These are phyloP conservation scores for Pseudorasbora parva DNA, from an alignment of 2,113 vertebrate species.

Conservation along the genomic window DNA sequence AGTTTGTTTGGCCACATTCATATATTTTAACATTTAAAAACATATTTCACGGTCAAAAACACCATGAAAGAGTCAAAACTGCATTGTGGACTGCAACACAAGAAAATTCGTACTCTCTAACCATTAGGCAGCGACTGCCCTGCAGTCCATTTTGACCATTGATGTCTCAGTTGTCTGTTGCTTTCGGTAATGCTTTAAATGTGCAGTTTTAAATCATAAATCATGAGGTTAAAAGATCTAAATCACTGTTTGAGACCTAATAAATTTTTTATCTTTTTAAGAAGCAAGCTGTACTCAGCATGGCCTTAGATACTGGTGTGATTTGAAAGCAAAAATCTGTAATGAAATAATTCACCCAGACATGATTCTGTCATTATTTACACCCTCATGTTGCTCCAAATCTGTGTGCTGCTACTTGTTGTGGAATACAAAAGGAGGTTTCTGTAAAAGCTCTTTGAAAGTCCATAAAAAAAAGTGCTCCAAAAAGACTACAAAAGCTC, in stretches of 20 bases:
- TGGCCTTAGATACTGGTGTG: neutral
- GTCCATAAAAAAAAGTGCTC: neutral
- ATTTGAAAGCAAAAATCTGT: neutral
- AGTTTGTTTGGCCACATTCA: conserved; percentile 61
- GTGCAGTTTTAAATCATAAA: conserved; percentile 42
- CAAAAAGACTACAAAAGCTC: conserved; percentile 3
- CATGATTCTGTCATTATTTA: conserved; percentile 5
- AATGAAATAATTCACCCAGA: neutral
- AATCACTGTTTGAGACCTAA: neutral
- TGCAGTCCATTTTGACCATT: neutral
- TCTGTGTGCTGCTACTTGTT: neutral
- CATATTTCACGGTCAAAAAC: neutral
- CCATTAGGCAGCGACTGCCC: no score
- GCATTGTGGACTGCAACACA: neutral
- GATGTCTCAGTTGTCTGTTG: conserved; percentile 35
- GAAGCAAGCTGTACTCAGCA: conserved; percentile 15
- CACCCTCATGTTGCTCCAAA: neutral
- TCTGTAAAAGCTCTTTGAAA: conserved; percentile 5
- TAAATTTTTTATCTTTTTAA: conserved; percentile 48
- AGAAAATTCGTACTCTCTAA: no score
- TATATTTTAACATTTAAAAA: conserved; percentile 16
- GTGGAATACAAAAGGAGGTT: neutral
- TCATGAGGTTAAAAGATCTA: conserved; percentile 29
- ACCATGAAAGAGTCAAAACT: neutral
- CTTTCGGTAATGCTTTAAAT: conserved; percentile 46